phyloP scores from a whole-genome alignment of 2,888 invertebrate genomes.

The Agrotis segetum region DNA sequence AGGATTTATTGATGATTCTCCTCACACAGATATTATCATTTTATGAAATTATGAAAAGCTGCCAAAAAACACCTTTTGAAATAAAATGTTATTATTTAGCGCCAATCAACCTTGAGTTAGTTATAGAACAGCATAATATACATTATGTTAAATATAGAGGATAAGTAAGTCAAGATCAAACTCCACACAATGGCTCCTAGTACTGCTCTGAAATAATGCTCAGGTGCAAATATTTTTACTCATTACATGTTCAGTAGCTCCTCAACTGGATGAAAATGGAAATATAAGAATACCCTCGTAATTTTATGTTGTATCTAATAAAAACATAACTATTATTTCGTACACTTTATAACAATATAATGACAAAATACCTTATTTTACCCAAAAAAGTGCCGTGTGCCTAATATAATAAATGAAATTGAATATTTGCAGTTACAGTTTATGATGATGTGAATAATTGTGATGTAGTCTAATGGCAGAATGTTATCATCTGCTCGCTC shows the following conservation, averaged over 20 bases:
- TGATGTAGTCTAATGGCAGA: background rate
- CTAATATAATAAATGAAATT: background rate
- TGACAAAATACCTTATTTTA: no score
- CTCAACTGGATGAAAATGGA: background rate
- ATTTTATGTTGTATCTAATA: no score
- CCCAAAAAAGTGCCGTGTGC: no score
- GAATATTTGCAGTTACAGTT: background rate
- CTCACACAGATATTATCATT: background rate
- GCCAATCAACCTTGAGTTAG: conserved; percentile 18
- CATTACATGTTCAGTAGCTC: conserved; percentile 16
- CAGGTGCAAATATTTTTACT: conserved; percentile 31
- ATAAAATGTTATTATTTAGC: background rate
- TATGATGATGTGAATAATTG: background rate
- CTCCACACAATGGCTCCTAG: conserved; percentile 11
- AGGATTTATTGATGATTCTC: background rate
- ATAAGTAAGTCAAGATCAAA: conserved; percentile 48
- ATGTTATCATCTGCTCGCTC: conserved; percentile 10
- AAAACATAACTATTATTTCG: no score
- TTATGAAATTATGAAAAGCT: no score
- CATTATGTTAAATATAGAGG: conserved; percentile 31
- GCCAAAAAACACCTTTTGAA: no score
- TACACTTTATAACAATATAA: no score
- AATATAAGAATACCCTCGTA: no score
- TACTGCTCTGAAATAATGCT: conserved; percentile 18
- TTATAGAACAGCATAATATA: conserved; percentile 10